phyloP scores from a whole-genome alignment of 23 tunicate species.

The Oikopleura dioica region DNA sequence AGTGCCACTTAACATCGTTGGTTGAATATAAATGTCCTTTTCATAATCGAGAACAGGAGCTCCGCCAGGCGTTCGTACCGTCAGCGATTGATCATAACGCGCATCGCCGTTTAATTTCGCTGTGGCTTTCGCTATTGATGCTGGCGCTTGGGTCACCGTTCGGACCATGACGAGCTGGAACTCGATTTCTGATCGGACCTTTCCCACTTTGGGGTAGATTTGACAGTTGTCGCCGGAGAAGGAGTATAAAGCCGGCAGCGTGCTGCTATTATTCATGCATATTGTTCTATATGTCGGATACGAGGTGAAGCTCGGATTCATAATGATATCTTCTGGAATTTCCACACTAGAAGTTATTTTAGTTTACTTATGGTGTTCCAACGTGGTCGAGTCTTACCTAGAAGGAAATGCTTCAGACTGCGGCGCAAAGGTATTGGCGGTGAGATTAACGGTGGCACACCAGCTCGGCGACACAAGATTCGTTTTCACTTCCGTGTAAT shows the following conservation, averaged over 20 bases:
- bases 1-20: background rate
- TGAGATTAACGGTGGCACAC: background rate
- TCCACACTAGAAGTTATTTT: too few relatives aligned
- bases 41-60: background rate
- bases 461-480: background rate
- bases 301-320: background rate
- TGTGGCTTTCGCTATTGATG: background rate
- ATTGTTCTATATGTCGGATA: background rate
- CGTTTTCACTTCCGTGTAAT: slow-evolving; percentile 1
- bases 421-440: background rate
- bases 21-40: background rate
- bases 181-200: background rate
- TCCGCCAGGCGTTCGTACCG: background rate
- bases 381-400: too few relatives aligned
- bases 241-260: background rate
- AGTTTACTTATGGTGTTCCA: too few relatives aligned
- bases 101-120: background rate
- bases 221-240: background rate
- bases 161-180: background rate
- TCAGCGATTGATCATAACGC: background rate
- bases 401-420: background rate
- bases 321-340: background rate
- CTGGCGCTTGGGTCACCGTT: too few relatives aligned
- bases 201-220: background rate
- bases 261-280: background rate